phyloP scores from a whole-genome alignment of 1,140 invertebrate genomes.

The Tetranychus cinnabarinus region DNA sequence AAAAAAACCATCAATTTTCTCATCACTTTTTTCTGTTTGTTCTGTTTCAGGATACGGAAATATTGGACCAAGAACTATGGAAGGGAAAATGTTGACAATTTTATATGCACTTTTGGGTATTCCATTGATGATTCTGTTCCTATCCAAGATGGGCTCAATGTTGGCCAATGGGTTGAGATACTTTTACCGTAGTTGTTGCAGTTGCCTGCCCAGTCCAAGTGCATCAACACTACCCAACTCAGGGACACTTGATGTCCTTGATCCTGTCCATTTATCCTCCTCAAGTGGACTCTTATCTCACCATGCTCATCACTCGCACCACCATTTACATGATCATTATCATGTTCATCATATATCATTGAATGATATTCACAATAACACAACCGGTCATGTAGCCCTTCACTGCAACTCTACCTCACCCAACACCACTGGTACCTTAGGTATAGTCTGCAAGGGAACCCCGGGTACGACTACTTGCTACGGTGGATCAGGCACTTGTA shows the following conservation, averaged over 20 bases:
- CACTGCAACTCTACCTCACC: too few species aligned
- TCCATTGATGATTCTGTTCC: conserved; percentile 73
- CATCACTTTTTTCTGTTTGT: background rate
- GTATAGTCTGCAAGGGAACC: too few species aligned
- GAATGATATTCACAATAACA: background rate
- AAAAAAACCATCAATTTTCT: background rate
- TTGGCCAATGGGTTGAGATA: background rate
- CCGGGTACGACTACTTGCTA: too few species aligned
- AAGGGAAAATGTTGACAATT: conserved; percentile 81
- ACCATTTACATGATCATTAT: background rate
- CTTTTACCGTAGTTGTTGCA: background rate
- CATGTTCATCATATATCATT: background rate
- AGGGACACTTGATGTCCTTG: too few species aligned
- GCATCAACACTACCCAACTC: too few species aligned
- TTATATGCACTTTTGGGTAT: conserved; percentile 87
- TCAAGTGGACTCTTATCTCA: background rate
- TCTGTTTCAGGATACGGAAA: background rate
- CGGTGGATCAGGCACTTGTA: too few species aligned
- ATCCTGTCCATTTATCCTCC: too few species aligned
- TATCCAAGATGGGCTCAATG: conserved; percentile 65
- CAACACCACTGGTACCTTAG: too few species aligned
- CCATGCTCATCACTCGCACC: background rate
- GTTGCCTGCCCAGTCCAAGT: background rate
- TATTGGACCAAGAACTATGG: conserved; percentile 49
- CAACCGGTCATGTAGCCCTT: too few species aligned